phyloP scores from a whole-genome alignment of 1,140 invertebrate genomes.

The Sinonovacula constricta region DNA sequence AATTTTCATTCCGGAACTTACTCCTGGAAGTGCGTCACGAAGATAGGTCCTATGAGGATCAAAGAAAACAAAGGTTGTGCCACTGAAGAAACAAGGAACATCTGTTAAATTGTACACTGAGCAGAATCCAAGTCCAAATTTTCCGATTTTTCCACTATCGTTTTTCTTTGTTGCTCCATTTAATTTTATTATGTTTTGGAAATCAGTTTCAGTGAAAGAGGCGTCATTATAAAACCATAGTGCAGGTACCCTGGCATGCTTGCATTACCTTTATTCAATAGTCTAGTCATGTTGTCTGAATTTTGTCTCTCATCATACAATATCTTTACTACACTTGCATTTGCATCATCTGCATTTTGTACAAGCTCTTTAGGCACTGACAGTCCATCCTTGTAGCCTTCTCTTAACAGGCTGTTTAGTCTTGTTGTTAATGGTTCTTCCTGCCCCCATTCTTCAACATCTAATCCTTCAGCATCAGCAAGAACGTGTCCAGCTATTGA shows the following conservation, averaged over 20 bases:
- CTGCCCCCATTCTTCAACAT: slow-evolving; percentile 62
- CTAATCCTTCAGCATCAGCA: slow-evolving; percentile 51
- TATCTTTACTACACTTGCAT: slow-evolving; percentile 69
- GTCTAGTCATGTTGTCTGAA: slow-evolving; percentile 51
- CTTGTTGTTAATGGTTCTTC: slow-evolving; percentile 66
- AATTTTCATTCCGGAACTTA: slow-evolving; percentile 61
- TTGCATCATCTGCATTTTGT: slow-evolving; percentile 79
- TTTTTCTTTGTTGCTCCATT: slow-evolving; percentile 55
- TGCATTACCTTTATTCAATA: slow-evolving; percentile 65
- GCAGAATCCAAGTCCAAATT: slow-evolving; percentile 72
- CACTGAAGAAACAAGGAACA: slow-evolving; percentile 66
- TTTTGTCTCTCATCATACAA: slow-evolving; percentile 71
- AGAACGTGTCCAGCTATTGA: slow-evolving; percentile 53
- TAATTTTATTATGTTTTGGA: slow-evolving; percentile 51
- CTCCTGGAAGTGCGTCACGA: slow-evolving; percentile 22
- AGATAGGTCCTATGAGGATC: slow-evolving; percentile 69
- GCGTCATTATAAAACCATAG: slow-evolving; percentile 67
- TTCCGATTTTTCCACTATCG: slow-evolving; percentile 67
- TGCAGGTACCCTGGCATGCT: slow-evolving; percentile 62
- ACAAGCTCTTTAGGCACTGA: slow-evolving; percentile 71
- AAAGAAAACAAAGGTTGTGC: slow-evolving; percentile 62
- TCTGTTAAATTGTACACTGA: slow-evolving; percentile 73
- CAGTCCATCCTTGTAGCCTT: slow-evolving; percentile 67
- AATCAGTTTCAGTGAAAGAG: slow-evolving; percentile 57
- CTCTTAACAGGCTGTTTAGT: slow-evolving; percentile 56